Evolutionary conservation across 2,797 vertebrate species (phyloP).

Genomic region (Euthynnus affinis): DNA sequence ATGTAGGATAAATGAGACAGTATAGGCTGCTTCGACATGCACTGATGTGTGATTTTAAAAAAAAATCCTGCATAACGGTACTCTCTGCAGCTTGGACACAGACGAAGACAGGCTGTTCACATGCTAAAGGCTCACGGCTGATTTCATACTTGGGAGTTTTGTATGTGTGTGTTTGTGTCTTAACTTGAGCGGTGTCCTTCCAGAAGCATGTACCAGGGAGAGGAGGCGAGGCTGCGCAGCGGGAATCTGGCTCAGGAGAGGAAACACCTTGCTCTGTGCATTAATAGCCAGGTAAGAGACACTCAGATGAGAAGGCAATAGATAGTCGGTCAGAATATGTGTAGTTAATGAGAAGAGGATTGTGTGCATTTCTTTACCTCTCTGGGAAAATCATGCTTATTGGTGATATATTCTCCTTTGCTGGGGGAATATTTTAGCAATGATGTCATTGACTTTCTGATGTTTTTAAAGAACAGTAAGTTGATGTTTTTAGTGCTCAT

Average conservation of each 20-base stretch:
- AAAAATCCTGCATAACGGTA: conserved; percentile 32
- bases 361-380: background rate
- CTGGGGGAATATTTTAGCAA: conserved; percentile 32
- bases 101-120: conserved; percentile 23
- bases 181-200: conserved; percentile 76
- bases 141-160: conserved; percentile 16
- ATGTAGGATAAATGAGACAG: background rate
- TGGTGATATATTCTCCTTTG: background rate
- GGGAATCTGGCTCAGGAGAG: conserved; percentile 80
- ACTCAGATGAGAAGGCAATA: background rate
- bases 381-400: background rate
- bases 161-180: background rate
- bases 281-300: conserved; percentile 83
- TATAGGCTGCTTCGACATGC: conserved; percentile 27
- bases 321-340: background rate
- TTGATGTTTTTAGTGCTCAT: conserved; percentile 36
- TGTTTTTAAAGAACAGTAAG: conserved; percentile 47
- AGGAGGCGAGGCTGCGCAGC: conserved; percentile 81
- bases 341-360: background rate
- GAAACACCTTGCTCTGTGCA: conserved; percentile 84
- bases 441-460: conserved; percentile 73
- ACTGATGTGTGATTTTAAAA: conserved; percentile 19
- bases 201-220: conserved; percentile 81
- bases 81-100: conserved; percentile 34
- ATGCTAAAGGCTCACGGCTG: background rate